Conservation (phyloP, 2,888 invertebrate genomes). For the Pycnomerus fuliginosus region DNA sequence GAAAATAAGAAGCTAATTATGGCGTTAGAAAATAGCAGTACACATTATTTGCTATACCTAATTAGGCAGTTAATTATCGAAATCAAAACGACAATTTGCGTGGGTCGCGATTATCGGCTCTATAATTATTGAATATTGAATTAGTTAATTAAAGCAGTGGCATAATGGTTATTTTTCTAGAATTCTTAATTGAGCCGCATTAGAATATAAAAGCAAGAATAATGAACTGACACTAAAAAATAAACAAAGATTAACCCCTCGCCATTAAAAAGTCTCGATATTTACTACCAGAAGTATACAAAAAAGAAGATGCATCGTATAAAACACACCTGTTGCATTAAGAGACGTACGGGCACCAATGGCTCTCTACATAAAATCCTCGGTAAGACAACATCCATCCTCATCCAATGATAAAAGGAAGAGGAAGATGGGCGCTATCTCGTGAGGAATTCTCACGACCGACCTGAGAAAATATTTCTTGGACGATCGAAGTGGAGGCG, state of each 20-base stretch:
- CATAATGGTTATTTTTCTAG: too few relatives aligned
- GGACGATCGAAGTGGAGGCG: constrained; percentile 45
- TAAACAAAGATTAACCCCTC: constrained; percentile 33
- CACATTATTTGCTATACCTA: too few relatives aligned
- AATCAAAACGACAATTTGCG: too few relatives aligned
- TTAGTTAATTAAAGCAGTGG: too few relatives aligned
- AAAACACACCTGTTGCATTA: constrained; percentile 35
- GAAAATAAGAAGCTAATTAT: too few relatives aligned
- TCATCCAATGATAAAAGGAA: background rate
- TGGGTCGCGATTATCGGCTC: too few relatives aligned
- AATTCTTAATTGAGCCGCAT: too few relatives aligned
- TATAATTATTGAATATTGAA: too few relatives aligned
- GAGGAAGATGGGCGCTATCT: background rate
- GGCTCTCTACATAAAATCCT: constrained; percentile 24
- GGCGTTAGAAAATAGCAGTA: too few relatives aligned
- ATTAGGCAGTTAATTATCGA: too few relatives aligned
- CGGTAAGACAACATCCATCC: constrained; percentile 1
- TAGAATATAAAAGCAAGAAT: too few relatives aligned
- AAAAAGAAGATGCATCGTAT: constrained; percentile 22
- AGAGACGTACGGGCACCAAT: constrained; percentile 33
- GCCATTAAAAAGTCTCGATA: constrained; percentile 26
- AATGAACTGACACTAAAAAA: constrained; percentile 27
- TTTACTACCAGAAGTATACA: constrained; percentile 19
- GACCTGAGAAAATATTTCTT: constrained; percentile 44
- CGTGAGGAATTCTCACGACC: constrained; percentile 6